Evolutionary conservation across 1,140 invertebrate genomes (phyloP), one percentile per base, ranked within the genome.

Genomic region (Harpegnathos saltator): DNA sequence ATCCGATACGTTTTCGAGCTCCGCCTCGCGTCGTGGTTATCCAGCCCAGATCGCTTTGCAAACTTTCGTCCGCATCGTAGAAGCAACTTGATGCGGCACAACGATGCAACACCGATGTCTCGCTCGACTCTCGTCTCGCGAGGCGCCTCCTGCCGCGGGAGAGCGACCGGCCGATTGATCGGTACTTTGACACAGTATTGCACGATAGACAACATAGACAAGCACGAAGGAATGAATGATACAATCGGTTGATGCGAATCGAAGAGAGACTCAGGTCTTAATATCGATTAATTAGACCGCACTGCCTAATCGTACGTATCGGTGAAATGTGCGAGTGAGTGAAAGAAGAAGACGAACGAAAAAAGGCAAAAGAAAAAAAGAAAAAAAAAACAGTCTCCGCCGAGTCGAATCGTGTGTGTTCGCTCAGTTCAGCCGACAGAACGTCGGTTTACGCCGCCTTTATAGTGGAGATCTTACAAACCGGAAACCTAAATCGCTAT

Each of bases 31-130:
- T 54, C 61, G 12, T 77, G 33, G n/a, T n/a, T n/a, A 58, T 80
- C 38, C 65, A 80, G 63, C 75, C 75, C 75, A 80, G 75, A 78
- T 80, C 24, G 65, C 75, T 80, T 80, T 80, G 52, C 75, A 80
- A 80, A 80, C 52, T 24, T 80, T 58, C 7, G 1, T 69, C 14
- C 58, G 29, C 50, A 69, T 80, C n/a, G 24, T 80, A 71, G 52
- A 80, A 80, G 75, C 75, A 69, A 66, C 19, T 77, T 80, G 44
- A 58, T 80, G 69, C 58, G 75, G 22, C 71, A 58, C 33, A 71
- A 80, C 71, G 65, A 33, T 33, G 33, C 1, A 80, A 69, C 65
- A 71, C 75, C 69, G 54, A 11, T 58, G 58, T 12, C 65, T 58
- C 52, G 4, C 58, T 29, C 11, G 1, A 5, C 29, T 33, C 5